Evolutionary conservation across 2,797 vertebrate genomes (phyloP).

Genomic region (Gambelia wislizenii): DNA sequence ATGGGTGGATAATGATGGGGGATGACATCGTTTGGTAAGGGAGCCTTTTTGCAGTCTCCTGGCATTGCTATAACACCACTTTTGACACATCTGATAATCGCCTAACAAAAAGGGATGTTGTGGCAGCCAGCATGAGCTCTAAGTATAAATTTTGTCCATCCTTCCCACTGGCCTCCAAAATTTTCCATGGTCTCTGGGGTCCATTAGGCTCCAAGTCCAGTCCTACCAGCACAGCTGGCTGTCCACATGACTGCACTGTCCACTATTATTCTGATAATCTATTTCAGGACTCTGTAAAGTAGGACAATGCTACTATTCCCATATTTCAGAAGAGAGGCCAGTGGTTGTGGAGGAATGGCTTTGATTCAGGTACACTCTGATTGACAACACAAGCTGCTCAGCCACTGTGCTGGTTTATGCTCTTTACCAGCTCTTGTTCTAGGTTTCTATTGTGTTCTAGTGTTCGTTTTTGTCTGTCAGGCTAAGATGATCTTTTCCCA

Average conservation of each 20-base stretch:
- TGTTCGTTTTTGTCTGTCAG: slow-evolving; percentile 14
- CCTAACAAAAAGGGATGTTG: neutral
- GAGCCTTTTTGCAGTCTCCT: too few relatives aligned
- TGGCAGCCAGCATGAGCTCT: neutral
- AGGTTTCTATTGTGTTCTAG: neutral
- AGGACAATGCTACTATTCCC: neutral
- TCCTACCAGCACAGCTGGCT: neutral
- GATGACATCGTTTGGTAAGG: too few relatives aligned
- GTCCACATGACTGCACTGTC: neutral
- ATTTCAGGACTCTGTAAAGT: neutral
- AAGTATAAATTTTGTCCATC: neutral
- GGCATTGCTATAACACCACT: too few relatives aligned
- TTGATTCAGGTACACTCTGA: neutral
- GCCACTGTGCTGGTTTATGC: too few relatives aligned
- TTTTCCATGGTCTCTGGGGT: neutral
- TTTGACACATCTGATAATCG: too few relatives aligned
- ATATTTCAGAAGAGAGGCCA: neutral
- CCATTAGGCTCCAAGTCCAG: neutral
- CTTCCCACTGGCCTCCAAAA: neutral
- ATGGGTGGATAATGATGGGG: too few relatives aligned
- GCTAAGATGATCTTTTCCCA: neutral
- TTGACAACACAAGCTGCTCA: neutral
- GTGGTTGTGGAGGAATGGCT: neutral
- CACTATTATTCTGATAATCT: neutral
- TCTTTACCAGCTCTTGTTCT: neutral